Conservation (phyloP, 2,888 invertebrate species). For the Stratiomys singularior region DNA sequence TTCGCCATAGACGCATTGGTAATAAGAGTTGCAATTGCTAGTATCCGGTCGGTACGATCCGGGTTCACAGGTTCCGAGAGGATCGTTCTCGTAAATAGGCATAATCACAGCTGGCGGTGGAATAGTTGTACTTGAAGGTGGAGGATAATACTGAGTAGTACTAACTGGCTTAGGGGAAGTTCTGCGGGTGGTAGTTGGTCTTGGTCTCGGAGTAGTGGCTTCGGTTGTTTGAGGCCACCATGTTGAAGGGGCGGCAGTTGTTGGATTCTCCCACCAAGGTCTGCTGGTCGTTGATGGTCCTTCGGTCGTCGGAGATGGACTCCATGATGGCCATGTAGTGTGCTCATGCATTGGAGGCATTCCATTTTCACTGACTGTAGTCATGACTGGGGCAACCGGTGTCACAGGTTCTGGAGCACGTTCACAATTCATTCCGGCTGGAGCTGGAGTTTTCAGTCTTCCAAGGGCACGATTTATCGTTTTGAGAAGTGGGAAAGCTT, state of each 20-base stretch:
- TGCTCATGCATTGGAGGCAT: conserved; percentile 58
- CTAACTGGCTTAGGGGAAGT: conserved; percentile 55
- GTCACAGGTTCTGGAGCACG: conserved; percentile 79
- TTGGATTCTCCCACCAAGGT: conserved; percentile 57
- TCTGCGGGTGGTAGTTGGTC: conserved; percentile 56
- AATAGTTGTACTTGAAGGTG: conserved; percentile 60
- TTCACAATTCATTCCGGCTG: conserved; percentile 71
- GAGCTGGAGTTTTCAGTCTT: conserved; percentile 68
- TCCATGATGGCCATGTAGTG: conserved; percentile 61
- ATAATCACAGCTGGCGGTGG: conserved; percentile 66
- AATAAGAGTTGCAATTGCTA: conserved; percentile 78
- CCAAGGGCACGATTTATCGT: conserved; percentile 83
- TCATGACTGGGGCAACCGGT: conserved; percentile 79
- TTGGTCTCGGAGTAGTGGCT: conserved; percentile 55
- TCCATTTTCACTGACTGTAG: conserved; percentile 74
- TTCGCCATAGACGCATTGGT: conserved; percentile 79
- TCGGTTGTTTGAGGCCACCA: conserved; percentile 62
- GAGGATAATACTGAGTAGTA: conserved; percentile 56
- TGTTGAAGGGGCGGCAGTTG: conserved; percentile 64
- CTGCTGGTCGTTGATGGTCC: conserved; percentile 56
- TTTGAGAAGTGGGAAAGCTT: conserved; percentile 80
- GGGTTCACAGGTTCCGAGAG: conserved; percentile 62
- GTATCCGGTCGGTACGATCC: conserved; percentile 72
- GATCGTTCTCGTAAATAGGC: conserved; percentile 59
- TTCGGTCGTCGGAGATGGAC: conserved; percentile 51